Conservation (phyloP, 2,797 vertebrate species). For the Chelmon rostratus region DNA sequence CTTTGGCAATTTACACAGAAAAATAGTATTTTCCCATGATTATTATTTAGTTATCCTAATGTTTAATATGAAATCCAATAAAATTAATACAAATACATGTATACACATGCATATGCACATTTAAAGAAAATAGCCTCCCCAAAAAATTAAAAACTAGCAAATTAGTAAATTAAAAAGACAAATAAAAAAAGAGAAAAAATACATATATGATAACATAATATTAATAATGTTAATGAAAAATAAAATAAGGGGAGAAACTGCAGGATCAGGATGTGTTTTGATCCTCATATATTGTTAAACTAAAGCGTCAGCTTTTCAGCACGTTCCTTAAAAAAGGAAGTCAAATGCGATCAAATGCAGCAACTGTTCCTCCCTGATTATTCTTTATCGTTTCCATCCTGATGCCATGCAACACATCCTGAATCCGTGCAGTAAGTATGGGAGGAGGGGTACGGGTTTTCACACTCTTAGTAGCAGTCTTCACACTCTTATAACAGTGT, state of each 20-base stretch:
- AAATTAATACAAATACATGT: neutral
- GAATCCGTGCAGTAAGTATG: neutral
- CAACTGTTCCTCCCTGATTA: neutral
- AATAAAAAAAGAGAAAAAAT: neutral
- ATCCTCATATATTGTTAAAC: neutral
- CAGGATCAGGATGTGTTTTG: neutral
- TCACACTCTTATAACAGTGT: neutral
- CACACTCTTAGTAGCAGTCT: too few species aligned
- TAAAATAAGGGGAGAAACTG: neutral
- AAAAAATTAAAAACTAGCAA: neutral
- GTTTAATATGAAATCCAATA: neutral
- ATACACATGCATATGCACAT: neutral
- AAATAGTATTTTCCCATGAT: neutral
- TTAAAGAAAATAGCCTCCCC: fast-evolving
- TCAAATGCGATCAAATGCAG: neutral
- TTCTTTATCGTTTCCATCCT: neutral
- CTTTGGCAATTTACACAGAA: neutral
- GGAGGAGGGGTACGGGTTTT: neutral
- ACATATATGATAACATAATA: neutral
- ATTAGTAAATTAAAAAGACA: neutral
- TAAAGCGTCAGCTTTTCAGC: conserved; percentile 3
- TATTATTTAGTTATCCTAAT: neutral
- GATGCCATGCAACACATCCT: neutral
- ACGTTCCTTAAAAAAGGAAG: conserved; percentile 2
- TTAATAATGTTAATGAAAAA: neutral